Evolutionary conservation across 2,888 invertebrate genomes (phyloP), one percentile per base, ranked within the genome.

Genomic region (Allacma fusca): DNA sequence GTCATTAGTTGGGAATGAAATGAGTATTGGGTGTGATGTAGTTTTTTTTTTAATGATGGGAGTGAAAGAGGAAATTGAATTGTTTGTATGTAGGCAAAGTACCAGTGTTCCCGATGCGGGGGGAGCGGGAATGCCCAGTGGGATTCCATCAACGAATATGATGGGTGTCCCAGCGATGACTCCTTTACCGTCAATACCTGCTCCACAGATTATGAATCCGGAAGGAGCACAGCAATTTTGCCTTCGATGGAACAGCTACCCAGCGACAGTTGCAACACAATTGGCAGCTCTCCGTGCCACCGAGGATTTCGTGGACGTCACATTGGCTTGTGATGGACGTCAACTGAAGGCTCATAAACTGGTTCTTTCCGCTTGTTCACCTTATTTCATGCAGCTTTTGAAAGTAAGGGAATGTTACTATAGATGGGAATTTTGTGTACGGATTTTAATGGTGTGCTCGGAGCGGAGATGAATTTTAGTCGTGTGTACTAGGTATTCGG

Each of bases 261-360:
- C 87, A 80, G 92, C 93, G 84, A 94, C 94, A 89, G 92, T 94
- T 88, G 92, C 93, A 86, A 92, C 93, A 87, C 93, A 94, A 88
- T 93, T 94, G 89, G 93, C 93, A 89, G 91, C 92, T 86, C 89
- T 94, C 86, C 90, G 94, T 87, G 92, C 92, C 89, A 92, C 70
- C 7, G 93, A 94, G 90, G 93, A 93, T 88, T 93, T 94, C 89
- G 93, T 93, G 86, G 94, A 94, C 89, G 94, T 94, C 87, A 94
- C 94, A 85, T 90, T 94, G 87, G 93, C 94, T 86, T 94, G 93
- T 88, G 93, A 93, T 87, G 94, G 94, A 85, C 91, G 92, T 88
- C 90, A 92, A 87, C 89, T 94, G 86, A 92, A 92, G 88, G 94
- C 94, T 85, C 94, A 94, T 89, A 93, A 93, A 90, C 92, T 94